Conservation (phyloP, 2,888 invertebrate species). For the Selenia dentaria region DNA sequence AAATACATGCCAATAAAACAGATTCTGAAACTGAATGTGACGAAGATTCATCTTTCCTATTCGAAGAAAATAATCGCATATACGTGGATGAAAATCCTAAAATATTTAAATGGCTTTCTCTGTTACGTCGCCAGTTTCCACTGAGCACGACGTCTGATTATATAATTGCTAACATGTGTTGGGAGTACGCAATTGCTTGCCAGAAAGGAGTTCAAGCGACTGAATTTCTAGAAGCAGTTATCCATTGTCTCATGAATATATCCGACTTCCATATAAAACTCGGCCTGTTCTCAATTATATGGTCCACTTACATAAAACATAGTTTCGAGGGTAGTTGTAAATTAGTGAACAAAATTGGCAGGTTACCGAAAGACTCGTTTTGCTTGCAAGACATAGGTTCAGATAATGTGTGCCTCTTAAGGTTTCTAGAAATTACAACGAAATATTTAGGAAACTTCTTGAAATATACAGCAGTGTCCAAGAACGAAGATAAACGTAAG, state of each 20-base stretch:
- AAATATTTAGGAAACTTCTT: constrained; percentile 77
- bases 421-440: constrained; percentile 73
- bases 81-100: constrained; percentile 70
- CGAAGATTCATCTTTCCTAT: constrained; percentile 54
- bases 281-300: constrained; percentile 93
- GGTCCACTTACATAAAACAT: constrained; percentile 95
- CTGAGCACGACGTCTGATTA: constrained; percentile 92
- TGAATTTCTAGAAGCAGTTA: constrained; percentile 87
- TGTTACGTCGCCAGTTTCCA: constrained; percentile 92
- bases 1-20: constrained; percentile 41
- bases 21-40: constrained; percentile 46
- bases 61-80: constrained; percentile 62
- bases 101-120: constrained; percentile 86
- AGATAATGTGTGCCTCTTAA: constrained; percentile 85
- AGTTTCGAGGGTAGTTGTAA: constrained; percentile 90
- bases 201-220: constrained; percentile 89
- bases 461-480: constrained; percentile 63
- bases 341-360: constrained; percentile 92
- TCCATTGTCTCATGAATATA: constrained; percentile 88
- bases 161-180: constrained; percentile 93
- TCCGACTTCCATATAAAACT: constrained; percentile 87
- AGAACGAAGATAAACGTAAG: constrained; percentile 58
- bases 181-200: constrained; percentile 96
- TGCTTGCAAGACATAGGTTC: constrained; percentile 91
- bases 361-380: constrained; percentile 93